Base-by-base conservation (phyloP, 2,888 invertebrate species). In the Nymphalis c-album region DNA sequence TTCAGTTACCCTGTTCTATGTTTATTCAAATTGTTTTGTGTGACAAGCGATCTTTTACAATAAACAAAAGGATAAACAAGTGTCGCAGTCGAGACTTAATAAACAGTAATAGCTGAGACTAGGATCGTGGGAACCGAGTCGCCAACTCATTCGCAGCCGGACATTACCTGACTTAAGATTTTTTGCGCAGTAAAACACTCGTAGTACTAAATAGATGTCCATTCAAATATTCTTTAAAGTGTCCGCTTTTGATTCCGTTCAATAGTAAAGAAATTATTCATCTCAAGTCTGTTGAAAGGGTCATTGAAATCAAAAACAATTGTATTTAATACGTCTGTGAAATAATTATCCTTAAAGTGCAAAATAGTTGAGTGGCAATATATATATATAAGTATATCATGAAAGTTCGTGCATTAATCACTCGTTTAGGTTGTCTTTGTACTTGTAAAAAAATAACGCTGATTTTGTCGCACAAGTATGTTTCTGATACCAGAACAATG, bases 131-230 rank as follows among this genome's bases (percentile, higher is more conserved):
- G 91, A 91, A 91, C 80, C 31, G 67, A 73, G 74, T 73, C 73
- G 75, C 73, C 70, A 74, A 69, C 71, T 70, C 83, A 85, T 90
- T 91, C 91, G 90, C 91, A 91, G 87, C 89, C 90, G 88, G 85
- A 86, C 78, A 80, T 79, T 85, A 87, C 88, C 87, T 87, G 85
- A 82, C 81, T 80, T 77, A 76, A 70, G 72, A 71, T 75, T 85
- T 89, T 91, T 90, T 88, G 73, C 69, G 77, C 82, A 82, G 82
- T 91, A 91, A 88, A 90, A 90, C 90, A 91, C 91, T 91, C 80
- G 78, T 84, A 76, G 68, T 69, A 70, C 72, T 81, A 84, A 90
- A 88, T 86, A 81, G 85, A 73, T 76, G 76, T 77, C 84, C 78
- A 85, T 88, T 88, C 78, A 86, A 74, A 79, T 74, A 68, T 72